Conservation (phyloP, 2,113 vertebrate species). For the Beaufortia kweichowensis region DNA sequence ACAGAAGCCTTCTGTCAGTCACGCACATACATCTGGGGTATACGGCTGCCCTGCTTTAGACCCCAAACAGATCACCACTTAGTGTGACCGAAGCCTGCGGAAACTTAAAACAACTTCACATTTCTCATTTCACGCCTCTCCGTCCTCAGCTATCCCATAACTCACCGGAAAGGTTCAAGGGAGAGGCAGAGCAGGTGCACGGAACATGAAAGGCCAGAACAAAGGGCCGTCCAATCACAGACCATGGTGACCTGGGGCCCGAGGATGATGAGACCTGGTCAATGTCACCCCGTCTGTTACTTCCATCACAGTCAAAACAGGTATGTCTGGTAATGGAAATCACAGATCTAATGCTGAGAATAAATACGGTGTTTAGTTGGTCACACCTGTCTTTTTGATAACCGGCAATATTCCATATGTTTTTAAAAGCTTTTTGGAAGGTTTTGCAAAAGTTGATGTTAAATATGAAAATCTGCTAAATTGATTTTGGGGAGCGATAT, state of each 20-base stretch:
- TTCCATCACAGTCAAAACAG: conserved; percentile 79
- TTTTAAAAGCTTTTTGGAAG: background rate
- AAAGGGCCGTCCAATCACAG: conserved; percentile 80
- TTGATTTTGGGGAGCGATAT: background rate
- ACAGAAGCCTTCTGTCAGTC: conserved; percentile 1
- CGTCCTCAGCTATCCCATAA: conserved; percentile 79
- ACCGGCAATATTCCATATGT: background rate
- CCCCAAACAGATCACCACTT: conserved; percentile 22
- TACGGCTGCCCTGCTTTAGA: background rate
- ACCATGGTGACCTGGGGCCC: conserved; percentile 70
- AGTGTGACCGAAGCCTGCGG: conserved; percentile 63
- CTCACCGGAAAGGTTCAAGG: conserved; percentile 78
- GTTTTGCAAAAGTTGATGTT: too few species aligned
- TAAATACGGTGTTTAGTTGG: background rate
- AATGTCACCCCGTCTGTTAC: conserved; percentile 84
- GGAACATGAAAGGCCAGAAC: conserved; percentile 85
- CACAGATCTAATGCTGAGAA: conserved; percentile 16
- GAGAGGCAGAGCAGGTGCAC: conserved; percentile 72
- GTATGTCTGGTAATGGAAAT: conserved; percentile 44
- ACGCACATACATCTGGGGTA: conserved; percentile 14
- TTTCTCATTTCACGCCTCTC: conserved; percentile 85
- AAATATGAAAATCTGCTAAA: too few species aligned
- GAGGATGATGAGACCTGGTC: conserved; percentile 79
- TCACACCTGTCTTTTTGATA: conserved; percentile 15
- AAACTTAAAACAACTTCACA: conserved; percentile 81